Evolutionary conservation across 2,888 invertebrate species (phyloP).

Genomic region (Brassicogethes aeneus): DNA sequence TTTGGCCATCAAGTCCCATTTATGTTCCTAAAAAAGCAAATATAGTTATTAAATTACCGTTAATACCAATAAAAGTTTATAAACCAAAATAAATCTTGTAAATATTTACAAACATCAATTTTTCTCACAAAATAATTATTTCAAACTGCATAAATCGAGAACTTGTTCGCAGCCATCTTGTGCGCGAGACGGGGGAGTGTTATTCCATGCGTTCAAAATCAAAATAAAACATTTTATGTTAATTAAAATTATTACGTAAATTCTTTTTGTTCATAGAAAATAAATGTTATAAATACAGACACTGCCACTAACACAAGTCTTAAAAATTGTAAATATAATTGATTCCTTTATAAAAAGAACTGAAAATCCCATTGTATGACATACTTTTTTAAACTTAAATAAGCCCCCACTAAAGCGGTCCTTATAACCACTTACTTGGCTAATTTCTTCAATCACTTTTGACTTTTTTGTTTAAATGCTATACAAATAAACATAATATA

Average conservation of each 20-base stretch:
- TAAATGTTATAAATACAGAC: slow-evolving; percentile 16
- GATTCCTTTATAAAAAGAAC: slow-evolving; percentile 42
- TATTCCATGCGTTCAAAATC: slow-evolving; percentile 42
- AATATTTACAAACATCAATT: too few relatives aligned
- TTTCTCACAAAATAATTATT: too few relatives aligned
- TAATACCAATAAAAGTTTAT: too few relatives aligned
- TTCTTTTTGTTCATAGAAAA: too few relatives aligned
- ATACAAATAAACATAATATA: slow-evolving; percentile 59
- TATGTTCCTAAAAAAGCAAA: too few relatives aligned
- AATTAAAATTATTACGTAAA: too few relatives aligned
- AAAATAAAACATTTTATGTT: slow-evolving; percentile 26
- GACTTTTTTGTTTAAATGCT: slow-evolving; percentile 50
- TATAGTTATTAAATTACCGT: too few relatives aligned
- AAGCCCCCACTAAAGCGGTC: slow-evolving; percentile 28
- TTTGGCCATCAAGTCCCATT: too few relatives aligned
- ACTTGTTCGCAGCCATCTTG: slow-evolving; percentile 43
- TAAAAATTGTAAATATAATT: slow-evolving; percentile 33
- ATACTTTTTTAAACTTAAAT: slow-evolving; percentile 55
- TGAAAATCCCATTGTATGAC: slow-evolving; percentile 64
- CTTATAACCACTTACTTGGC: slow-evolving; percentile 22
- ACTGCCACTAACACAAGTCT: slow-evolving; percentile 23
- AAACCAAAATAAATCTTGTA: too few relatives aligned
- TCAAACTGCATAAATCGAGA: too few relatives aligned
- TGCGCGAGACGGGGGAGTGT: slow-evolving; percentile 42
- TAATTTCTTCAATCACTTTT: slow-evolving; percentile 27